phyloP scores from a whole-genome alignment of 2,797 vertebrate genomes.

The Arctocebus calabarensis region DNA sequence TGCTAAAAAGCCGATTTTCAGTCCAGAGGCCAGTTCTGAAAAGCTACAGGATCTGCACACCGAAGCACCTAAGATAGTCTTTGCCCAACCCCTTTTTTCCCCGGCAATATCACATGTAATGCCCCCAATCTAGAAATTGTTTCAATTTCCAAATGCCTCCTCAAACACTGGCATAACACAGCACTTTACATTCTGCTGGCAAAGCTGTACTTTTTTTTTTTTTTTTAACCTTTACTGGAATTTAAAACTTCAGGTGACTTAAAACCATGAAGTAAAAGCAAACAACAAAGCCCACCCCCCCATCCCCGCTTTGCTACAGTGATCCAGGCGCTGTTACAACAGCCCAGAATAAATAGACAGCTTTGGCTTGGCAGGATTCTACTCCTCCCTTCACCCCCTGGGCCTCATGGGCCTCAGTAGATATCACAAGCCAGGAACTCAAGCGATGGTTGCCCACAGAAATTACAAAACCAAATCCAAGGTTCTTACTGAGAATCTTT shows the following conservation, averaged over 20 bases:
- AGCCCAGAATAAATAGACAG: slow-evolving; percentile 69
- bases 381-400: not conserved
- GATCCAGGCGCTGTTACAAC: slow-evolving; percentile 79
- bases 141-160: not conserved
- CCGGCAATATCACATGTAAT: not conserved
- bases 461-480: not conserved
- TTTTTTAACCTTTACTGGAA: slow-evolving; percentile 14
- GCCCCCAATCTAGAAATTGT: not conserved
- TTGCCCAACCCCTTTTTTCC: not conserved
- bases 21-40: slow-evolving; percentile 57
- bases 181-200: slow-evolving; percentile 3
- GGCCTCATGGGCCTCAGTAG: slow-evolving; percentile 23
- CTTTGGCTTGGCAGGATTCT: slow-evolving; percentile 76
- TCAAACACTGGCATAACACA: not conserved
- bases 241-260: slow-evolving; percentile 69
- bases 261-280: slow-evolving; percentile 67
- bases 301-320: slow-evolving; percentile 75
- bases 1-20: slow-evolving; percentile 37
- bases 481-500: not conserved
- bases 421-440: not conserved
- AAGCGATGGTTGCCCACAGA: not conserved
- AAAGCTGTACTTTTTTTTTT: not conserved
- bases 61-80: not conserved
- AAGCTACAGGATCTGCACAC: not conserved
- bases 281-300: slow-evolving; percentile 58